A percentile compares a stretch with the other conserved stretches of the same genome.
These are phyloP conservation scores for Anolis sagrei DNA, from an alignment of 2,113 vertebrate species.

Conservation along the genomic window DNA sequence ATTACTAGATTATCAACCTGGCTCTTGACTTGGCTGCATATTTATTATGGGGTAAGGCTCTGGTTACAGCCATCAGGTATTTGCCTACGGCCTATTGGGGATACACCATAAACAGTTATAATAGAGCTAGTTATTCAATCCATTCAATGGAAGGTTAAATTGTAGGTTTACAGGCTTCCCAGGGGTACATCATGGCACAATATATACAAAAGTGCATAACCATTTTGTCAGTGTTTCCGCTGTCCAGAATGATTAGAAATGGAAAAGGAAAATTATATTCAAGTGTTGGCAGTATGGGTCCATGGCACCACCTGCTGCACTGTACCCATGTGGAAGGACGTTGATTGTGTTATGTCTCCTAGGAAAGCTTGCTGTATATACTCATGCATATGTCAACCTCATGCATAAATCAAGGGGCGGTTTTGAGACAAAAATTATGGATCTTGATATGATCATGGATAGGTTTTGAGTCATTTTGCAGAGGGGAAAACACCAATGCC, in stretches of 20 bases:
- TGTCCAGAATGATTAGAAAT: constrained; percentile 58
- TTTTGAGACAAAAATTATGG: too few relatives aligned
- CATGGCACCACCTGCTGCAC: not conserved
- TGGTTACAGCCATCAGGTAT: constrained; percentile 58
- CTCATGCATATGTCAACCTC: too few relatives aligned
- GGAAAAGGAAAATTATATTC: constrained; percentile 35
- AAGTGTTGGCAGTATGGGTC: not conserved
- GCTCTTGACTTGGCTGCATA: constrained; percentile 40
- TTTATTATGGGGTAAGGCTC: constrained; percentile 59
- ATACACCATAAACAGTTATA: constrained; percentile 56
- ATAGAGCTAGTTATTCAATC: constrained; percentile 57
- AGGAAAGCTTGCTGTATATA: not conserved
- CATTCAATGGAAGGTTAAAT: constrained; percentile 45
- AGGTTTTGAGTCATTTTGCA: too few relatives aligned
- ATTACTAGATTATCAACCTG: constrained; percentile 47
- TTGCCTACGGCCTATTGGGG: constrained; percentile 54
- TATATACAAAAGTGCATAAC: constrained; percentile 24
- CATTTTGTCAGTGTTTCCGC: not conserved
- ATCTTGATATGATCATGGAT: too few relatives aligned
- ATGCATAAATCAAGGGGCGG: too few relatives aligned
- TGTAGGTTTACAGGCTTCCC: constrained; percentile 40
- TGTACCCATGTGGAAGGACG: not conserved
- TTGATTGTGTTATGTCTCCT: constrained; percentile 31
- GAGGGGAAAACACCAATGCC: too few relatives aligned
- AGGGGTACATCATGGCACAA: constrained; percentile 4